Percentiles rank a stretch among this genome's conserved stretches.
Conservation (phyloP, 2,113 vertebrate genomes). For the Rhinolophus ferrumequinum region DNA sequence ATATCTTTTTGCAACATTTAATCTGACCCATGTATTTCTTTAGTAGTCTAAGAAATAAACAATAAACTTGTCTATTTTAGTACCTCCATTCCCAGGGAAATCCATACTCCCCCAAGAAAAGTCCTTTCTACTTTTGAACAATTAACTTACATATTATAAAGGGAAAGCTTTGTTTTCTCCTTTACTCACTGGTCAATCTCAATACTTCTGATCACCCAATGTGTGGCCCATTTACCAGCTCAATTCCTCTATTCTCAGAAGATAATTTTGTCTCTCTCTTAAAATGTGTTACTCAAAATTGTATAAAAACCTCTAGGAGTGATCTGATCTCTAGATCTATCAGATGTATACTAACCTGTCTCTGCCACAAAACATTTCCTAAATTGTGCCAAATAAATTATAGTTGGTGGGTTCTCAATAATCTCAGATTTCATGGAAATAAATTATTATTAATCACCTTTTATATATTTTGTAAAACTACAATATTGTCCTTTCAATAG, state of each 20-base stretch:
- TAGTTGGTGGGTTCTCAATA: neutral
- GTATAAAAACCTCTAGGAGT: neutral
- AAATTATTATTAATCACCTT: neutral
- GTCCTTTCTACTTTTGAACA: neutral
- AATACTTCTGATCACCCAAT: neutral
- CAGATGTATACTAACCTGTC: neutral
- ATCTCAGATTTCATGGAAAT: neutral
- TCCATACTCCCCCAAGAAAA: neutral
- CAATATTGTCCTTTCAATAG: neutral
- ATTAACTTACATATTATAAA: neutral
- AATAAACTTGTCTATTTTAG: neutral
- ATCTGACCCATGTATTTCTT: neutral
- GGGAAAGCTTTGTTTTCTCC: neutral
- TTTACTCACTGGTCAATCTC: neutral
- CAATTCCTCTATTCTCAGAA: neutral
- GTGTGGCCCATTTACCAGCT: neutral
- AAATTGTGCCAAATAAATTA: neutral
- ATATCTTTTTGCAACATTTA: neutral
- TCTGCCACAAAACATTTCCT: neutral
- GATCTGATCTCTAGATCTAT: neutral
- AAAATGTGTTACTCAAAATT: neutral
- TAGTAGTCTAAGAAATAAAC: neutral
- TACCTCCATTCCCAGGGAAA: neutral
- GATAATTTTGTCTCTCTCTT: neutral
- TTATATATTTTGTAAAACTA: neutral